Conservation (phyloP, 2,797 vertebrate species). For the Scyliorhinus canicula region DNA sequence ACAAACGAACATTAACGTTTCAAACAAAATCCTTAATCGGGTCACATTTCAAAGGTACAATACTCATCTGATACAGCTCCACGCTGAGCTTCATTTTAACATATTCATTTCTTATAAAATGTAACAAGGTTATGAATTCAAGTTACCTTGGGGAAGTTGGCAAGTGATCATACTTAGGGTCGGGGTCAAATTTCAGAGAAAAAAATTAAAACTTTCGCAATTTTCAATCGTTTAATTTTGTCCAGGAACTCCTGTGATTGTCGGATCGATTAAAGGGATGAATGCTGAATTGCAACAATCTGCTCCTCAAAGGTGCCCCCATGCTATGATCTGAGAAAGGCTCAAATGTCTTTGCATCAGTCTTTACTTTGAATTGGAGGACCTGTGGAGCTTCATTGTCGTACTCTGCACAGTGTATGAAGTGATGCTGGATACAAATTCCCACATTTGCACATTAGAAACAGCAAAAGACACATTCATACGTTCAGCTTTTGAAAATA, state of each 20-base stretch:
- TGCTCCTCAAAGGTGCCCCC: not conserved
- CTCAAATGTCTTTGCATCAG: not conserved
- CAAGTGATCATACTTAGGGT: not conserved
- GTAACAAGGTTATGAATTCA: not conserved
- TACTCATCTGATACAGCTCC: not conserved
- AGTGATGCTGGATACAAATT: not conserved
- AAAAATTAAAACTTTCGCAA: not conserved
- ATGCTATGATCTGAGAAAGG: not conserved
- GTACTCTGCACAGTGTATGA: not conserved
- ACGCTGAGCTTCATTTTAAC: not conserved
- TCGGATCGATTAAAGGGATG: not conserved
- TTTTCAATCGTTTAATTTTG: not conserved
- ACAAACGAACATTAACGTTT: not conserved
- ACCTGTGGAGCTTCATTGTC: not conserved
- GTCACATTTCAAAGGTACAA: not conserved
- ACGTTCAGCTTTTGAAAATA: not conserved
- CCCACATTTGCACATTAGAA: not conserved
- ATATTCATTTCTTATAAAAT: not conserved
- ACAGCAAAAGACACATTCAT: not conserved
- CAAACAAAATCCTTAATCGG: not conserved
- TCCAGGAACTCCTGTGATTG: not conserved
- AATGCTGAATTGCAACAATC: not conserved
- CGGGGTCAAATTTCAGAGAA: not conserved
- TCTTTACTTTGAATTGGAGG: not conserved
- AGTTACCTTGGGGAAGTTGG: not conserved